Conservation (phyloP, 1,140 invertebrate species). For the Hyles euphorbiae region DNA sequence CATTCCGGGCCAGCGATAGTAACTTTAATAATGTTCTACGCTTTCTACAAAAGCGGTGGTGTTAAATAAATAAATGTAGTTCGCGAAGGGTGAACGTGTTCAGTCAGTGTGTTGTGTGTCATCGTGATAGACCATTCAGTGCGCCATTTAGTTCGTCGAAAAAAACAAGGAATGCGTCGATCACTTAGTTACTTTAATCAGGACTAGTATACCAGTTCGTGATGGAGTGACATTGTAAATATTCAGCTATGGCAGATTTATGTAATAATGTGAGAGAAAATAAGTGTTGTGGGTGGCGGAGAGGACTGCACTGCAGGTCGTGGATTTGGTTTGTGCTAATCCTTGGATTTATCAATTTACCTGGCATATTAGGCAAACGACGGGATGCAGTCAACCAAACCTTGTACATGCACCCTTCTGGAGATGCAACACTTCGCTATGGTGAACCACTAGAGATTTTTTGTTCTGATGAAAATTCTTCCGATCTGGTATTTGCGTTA, state of each 20-base stretch:
- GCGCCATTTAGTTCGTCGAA: constrained; percentile 58
- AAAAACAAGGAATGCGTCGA: constrained; percentile 55
- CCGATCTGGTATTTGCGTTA: constrained; percentile 42
- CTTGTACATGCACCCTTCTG: constrained; percentile 42
- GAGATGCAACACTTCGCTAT: constrained; percentile 40
- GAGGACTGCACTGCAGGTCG: constrained; percentile 41
- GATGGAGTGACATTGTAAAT: constrained; percentile 43
- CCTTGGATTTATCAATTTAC: constrained; percentile 52
- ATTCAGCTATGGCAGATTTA: constrained; percentile 55
- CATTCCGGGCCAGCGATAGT: constrained; percentile 19
- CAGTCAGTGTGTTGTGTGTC: constrained; percentile 50
- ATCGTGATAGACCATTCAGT: constrained; percentile 49
- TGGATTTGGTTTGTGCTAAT: constrained; percentile 58
- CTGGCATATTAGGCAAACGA: constrained; percentile 50
- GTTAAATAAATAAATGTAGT: constrained; percentile 41
- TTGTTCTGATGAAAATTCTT: constrained; percentile 50
- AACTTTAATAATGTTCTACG: not conserved
- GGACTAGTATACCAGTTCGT: constrained; percentile 43
- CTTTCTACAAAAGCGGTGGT: constrained; percentile 10
- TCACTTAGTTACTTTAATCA: constrained; percentile 37
- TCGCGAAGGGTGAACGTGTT: constrained; percentile 31
- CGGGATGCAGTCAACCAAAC: constrained; percentile 35
- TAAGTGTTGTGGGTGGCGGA: constrained; percentile 47
- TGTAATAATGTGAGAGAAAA: constrained; percentile 38
- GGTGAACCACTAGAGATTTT: constrained; percentile 54